Base-by-base conservation (phyloP, 1,140 invertebrate species). In the Meteorus sp. region DNA sequence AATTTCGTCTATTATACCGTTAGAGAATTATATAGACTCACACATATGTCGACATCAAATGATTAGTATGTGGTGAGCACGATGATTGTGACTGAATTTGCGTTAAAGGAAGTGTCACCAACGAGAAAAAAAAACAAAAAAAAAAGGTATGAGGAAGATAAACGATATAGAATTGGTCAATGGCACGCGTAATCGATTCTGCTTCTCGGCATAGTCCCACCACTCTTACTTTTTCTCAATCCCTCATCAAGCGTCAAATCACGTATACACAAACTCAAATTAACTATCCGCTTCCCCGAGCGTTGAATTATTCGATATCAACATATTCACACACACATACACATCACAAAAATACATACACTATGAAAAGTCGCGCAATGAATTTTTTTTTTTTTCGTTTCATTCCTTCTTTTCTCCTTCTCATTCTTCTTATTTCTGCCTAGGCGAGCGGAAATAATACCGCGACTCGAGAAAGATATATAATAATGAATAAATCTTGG, bases 111-210 rank as follows among this genome's bases (percentile, higher is more conserved):
- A 33, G 29, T 33, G 29, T 33, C 6, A 33, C n/a, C 4, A 29
- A 9, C 27, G 27, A 29, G 27, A 9, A 9, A 29, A 29, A 5
- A 29, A 29, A 9, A 9, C 27, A 29, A 29, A 4, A 5, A 39
- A n/a, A 39, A 7, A 13, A 5, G 35, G 29, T 11, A 11, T 11
- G 29, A 33, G 29, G 29, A 6, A 33, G 37, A 15, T 47, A 58
- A 61, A 65, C 63, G 66, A 67, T 60, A 63, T 55, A 56, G 56
- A 65, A 72, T 68, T 70, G 70, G 66, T 71, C 70, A 67, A 67
- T 66, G 69, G 71, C 70, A 72, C 73, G 71, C 68, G 68, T 66
- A 68, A 74, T 72, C 70, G 67, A 67, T 66, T 56, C 62, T 69
- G 60, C 43, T 55, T 57, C 61, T 65, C 55, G 47, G 45, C 56